Evolutionary conservation across 2,113 vertebrate species (phyloP), one percentile per base, ranked within the genome.

Genomic region (Antennarius striatus): DNA sequence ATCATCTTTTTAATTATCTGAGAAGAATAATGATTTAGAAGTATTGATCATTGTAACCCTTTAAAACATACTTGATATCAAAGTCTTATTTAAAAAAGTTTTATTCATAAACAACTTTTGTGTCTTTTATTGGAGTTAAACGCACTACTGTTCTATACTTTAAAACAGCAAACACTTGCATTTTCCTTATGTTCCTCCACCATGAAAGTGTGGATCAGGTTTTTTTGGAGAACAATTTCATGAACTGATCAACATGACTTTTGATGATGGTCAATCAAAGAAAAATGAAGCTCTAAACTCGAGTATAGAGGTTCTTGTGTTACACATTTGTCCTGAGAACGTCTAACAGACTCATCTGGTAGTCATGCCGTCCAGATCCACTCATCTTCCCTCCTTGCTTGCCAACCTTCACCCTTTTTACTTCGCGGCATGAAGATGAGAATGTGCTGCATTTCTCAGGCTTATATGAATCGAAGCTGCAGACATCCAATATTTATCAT

Each of bases 11-110:
- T 64, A 80, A 86, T 88, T 84, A 79, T 82, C 66, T 70, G 67
- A 81, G 56, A 17, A 57, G 82, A 87, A 91, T 88, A 52, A 71
- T 77, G 83, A 88, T 82, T 66, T 66, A 62, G 49, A 50, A 68
- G 73, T 78, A 66, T 64, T 36, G 69, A 79, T 84, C 51, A 6
- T 56, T 61, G 42, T 71, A 70, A 63, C 12, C 12, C 51, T 60
- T 77, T 71, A 65, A 75, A 77, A 60, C 76, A 43, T 43, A 36
- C 10, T 43, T 43, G 9, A 43, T 43, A 10, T 4, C 12, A 12
- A 47, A 45, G 43, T 7, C 64, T 22, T 6, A 57, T 14, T 6
- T 13, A 16, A 22, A 10, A 17, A 7, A 11, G 17, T 28, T 40
- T 60, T 54, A 29, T 47, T 40, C 3, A 53, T 1, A 43, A 29